phyloP scores from a whole-genome alignment of 2,797 vertebrate species.

The Silurus aristotelis region DNA sequence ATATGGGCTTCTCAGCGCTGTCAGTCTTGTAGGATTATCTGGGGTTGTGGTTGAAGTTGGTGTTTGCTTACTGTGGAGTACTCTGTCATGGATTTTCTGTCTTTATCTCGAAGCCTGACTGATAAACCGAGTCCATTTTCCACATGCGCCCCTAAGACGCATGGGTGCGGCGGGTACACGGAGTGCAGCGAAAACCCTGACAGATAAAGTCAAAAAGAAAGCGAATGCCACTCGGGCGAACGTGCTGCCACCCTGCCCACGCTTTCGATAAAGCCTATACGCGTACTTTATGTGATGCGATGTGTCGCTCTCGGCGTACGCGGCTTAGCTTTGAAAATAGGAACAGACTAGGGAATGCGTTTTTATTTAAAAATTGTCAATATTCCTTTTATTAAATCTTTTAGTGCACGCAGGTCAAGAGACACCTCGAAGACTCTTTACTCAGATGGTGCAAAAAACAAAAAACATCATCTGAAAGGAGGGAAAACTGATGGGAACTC shows the following conservation, averaged over 20 bases:
- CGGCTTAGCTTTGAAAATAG: neutral
- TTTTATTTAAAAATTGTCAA: neutral
- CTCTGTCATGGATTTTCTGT: constrained; percentile 60
- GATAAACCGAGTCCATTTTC: constrained; percentile 57
- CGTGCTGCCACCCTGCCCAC: constrained; percentile 14
- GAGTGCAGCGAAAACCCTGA: constrained; percentile 51
- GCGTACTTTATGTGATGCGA: neutral
- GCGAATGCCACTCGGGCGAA: constrained; percentile 43
- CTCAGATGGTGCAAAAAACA: neutral
- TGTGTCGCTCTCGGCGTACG: neutral
- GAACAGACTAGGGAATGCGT: neutral
- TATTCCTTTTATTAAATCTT: neutral
- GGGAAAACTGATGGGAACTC: no score
- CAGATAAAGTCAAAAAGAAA: constrained; percentile 59
- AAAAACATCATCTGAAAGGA: no score
- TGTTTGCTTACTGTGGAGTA: constrained; percentile 49
- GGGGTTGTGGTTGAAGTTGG: constrained; percentile 50
- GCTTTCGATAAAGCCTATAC: constrained; percentile 22
- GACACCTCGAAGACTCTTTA: neutral
- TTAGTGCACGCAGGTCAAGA: no score
- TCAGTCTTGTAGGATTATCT: constrained; percentile 58
- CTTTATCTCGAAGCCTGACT: constrained; percentile 57
- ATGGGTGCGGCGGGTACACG: constrained; percentile 29
- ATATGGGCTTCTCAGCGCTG: constrained; percentile 49
- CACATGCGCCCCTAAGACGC: constrained; percentile 48